These are phyloP conservation scores for Eilema griseolum DNA, from an alignment of 2,888 invertebrate species.

Conservation along the genomic window DNA sequence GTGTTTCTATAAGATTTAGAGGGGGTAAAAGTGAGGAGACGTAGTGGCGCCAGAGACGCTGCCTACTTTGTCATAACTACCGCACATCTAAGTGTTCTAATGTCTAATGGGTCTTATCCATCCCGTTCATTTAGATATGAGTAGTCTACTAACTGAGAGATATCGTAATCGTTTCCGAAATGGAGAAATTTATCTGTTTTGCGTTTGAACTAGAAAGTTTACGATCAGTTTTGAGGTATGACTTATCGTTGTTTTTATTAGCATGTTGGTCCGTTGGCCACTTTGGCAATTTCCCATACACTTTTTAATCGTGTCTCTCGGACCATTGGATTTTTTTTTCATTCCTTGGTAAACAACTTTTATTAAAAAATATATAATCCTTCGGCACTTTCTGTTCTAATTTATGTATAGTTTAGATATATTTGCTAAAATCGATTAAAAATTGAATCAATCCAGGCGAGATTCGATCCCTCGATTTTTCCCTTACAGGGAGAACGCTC, in stretches of 20 bases:
- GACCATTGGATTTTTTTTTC: too few species aligned
- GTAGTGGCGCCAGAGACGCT: constrained; percentile 74
- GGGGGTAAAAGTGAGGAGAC: constrained; percentile 84
- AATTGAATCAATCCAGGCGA: too few species aligned
- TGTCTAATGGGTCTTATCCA: constrained; percentile 50
- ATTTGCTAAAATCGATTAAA: too few species aligned
- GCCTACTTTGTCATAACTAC: constrained; percentile 71
- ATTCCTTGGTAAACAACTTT: too few species aligned
- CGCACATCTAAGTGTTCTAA: constrained; percentile 56
- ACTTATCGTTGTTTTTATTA: background rate
- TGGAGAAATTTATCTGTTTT: constrained; percentile 17
- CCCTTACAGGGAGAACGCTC: too few species aligned
- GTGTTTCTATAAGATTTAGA: constrained; percentile 85
- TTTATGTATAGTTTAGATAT: too few species aligned
- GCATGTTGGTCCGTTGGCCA: background rate
- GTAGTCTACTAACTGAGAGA: constrained; percentile 18
- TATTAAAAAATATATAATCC: too few species aligned
- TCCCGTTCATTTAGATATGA: constrained; percentile 25
- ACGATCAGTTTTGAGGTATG: background rate
- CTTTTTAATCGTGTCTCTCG: background rate
- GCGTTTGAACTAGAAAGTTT: background rate
- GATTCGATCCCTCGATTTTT: too few species aligned
- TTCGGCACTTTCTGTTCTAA: too few species aligned
- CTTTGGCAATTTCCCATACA: background rate
- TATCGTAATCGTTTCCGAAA: constrained; percentile 5